Percentiles rank a stretch among this genome's conserved stretches.
Evolutionary conservation across 2,888 invertebrate species (phyloP).

Genomic region (Clostera curtula): DNA sequence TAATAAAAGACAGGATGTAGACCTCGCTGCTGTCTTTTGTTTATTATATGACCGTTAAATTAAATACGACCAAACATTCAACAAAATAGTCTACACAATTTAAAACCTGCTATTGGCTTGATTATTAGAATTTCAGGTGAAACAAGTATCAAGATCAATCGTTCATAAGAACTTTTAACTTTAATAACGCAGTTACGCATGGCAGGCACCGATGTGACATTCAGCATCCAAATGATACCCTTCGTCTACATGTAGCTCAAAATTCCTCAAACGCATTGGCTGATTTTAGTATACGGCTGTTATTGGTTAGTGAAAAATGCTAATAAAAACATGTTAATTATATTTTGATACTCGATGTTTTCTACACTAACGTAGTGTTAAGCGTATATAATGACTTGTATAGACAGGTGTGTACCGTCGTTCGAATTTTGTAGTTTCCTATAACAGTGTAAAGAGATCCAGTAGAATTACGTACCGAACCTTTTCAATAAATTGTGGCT

Average conservation of each 20-base stretch:
- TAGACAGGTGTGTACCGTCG: constrained; percentile 50
- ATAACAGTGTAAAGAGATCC: constrained; percentile 24
- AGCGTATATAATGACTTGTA: constrained; percentile 53
- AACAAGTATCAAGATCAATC: too few species aligned
- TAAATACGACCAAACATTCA: too few species aligned
- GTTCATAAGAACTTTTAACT: too few species aligned
- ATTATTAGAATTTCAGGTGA: too few species aligned
- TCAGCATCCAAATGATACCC: constrained; percentile 44
- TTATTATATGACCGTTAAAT: too few species aligned
- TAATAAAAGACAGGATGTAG: too few species aligned
- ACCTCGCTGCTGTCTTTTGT: too few species aligned
- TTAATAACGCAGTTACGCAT: constrained; percentile 8
- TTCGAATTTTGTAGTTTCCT: constrained; percentile 51
- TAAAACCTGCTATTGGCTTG: too few species aligned
- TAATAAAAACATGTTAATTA: constrained; percentile 68
- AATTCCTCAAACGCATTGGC: constrained; percentile 63
- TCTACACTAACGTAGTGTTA: constrained; percentile 65
- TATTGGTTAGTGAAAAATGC: constrained; percentile 71
- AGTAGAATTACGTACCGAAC: constrained; percentile 6
- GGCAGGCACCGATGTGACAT: constrained; percentile 29
- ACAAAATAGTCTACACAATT: too few species aligned
- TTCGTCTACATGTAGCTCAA: constrained; percentile 54
- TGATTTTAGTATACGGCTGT: constrained; percentile 73
- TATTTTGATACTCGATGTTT: constrained; percentile 75
- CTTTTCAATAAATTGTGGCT: constrained; percentile 12